These are phyloP conservation scores for Drosophila aff. DNA, from an alignment of 1,140 invertebrate genomes.

Conservation along the genomic window DNA sequence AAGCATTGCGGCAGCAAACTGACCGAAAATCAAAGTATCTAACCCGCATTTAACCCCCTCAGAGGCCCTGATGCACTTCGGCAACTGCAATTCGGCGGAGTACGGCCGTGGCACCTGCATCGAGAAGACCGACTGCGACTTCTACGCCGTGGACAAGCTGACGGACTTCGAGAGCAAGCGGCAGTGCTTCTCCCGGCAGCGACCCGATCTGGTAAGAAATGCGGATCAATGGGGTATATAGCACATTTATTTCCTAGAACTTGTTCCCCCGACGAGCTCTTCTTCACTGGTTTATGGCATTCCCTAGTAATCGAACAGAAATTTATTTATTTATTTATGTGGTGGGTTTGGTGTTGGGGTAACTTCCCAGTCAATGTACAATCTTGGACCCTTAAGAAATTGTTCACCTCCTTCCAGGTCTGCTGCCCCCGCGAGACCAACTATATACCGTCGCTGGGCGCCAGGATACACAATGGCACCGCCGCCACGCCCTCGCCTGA, in stretches of 20 bases:
- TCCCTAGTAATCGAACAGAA: background rate
- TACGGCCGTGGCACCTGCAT: slow-evolving; percentile 55
- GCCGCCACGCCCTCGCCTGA: no score
- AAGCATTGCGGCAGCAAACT: slow-evolving; percentile 1
- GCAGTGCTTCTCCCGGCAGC: slow-evolving; percentile 53
- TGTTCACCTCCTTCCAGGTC: slow-evolving; percentile 20
- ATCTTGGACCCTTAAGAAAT: background rate
- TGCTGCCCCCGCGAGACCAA: slow-evolving; percentile 59
- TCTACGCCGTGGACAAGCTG: slow-evolving; percentile 40
- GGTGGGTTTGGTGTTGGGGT: background rate
- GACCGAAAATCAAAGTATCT: background rate
- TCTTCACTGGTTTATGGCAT: slow-evolving; percentile 3
- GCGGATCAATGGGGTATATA: background rate
- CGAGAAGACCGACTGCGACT: slow-evolving; percentile 39
- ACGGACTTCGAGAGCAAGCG: slow-evolving; percentile 22
- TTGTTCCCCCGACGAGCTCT: background rate
- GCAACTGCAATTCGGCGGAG: slow-evolving; percentile 42
- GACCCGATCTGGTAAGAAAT: slow-evolving; percentile 55
- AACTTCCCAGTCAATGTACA: background rate
- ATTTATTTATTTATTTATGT: background rate
- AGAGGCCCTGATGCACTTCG: slow-evolving; percentile 52
- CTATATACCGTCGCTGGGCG: slow-evolving; percentile 26
- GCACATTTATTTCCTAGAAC: background rate
- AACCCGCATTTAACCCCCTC: background rate
- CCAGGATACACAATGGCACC: slow-evolving; percentile 19